A percentile compares a stretch with the other conserved stretches of the same genome.
Evolutionary conservation across 2,888 invertebrate species (phyloP).

Genomic region (Lithosia quadra): DNA sequence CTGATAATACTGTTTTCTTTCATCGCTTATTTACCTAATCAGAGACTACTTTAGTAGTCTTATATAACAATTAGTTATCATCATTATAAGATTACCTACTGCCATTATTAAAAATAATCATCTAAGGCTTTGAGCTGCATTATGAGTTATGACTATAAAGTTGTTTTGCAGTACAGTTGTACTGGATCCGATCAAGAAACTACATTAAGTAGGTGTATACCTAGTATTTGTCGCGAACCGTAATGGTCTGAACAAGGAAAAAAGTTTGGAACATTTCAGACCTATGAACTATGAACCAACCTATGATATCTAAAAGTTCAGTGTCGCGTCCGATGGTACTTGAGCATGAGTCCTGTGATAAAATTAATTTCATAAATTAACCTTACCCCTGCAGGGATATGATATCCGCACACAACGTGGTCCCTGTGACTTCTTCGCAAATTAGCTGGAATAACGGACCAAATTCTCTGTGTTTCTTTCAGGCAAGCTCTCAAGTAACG

Average conservation of each 20-base stretch:
- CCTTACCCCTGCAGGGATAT: conserved; percentile 78
- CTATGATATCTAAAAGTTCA: neutral
- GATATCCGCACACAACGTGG: conserved; percentile 75
- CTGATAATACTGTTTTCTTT: neutral
- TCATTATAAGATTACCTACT: neutral
- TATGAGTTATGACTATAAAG: no score
- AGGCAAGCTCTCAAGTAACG: conserved; percentile 88
- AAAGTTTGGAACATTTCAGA: no score
- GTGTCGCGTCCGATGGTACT: neutral
- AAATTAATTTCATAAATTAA: neutral
- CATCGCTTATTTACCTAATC: neutral
- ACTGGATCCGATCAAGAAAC: no score
- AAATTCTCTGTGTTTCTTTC: conserved; percentile 87
- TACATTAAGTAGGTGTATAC: no score
- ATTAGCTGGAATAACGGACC: conserved; percentile 74
- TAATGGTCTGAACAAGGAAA: no score
- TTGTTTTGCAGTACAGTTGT: no score
- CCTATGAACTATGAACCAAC: no score
- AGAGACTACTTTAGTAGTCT: neutral
- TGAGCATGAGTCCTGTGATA: neutral
- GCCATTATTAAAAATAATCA: no score
- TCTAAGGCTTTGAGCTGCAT: no score
- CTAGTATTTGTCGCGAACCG: no score
- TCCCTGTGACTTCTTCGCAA: conserved; percentile 74
- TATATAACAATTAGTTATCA: neutral